A percentile compares a stretch with the other conserved stretches of the same genome.
phyloP scores from a whole-genome alignment of 2,888 invertebrate species.

The Pteria penguin region DNA sequence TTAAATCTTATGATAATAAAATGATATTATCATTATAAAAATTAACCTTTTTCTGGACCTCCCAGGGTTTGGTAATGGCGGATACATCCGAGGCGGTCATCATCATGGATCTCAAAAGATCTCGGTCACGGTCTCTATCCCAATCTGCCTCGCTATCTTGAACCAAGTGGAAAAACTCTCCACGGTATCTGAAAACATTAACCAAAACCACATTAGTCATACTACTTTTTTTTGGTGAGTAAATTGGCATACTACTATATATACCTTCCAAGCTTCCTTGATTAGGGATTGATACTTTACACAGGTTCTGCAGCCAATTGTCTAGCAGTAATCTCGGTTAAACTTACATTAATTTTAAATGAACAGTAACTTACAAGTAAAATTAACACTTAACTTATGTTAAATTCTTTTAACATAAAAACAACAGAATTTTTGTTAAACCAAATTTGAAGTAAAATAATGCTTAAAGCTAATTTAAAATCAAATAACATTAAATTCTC shows the following conservation, averaged over 20 bases:
- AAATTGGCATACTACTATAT: background rate
- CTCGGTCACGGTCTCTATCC: constrained; percentile 88
- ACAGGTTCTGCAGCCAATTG: too few relatives aligned
- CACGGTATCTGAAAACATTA: constrained; percentile 87
- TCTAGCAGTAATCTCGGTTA: too few relatives aligned
- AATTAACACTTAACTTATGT: too few relatives aligned
- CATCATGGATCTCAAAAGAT: constrained; percentile 82
- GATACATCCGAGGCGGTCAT: constrained; percentile 80
- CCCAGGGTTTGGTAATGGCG: constrained; percentile 80
- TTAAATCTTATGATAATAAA: too few relatives aligned
- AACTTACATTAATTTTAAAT: too few relatives aligned
- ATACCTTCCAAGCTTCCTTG: background rate
- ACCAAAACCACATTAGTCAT: background rate
- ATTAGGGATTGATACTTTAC: background rate
- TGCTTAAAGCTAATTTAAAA: too few relatives aligned
- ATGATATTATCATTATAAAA: too few relatives aligned
- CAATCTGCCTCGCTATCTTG: constrained; percentile 84
- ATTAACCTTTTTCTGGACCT: constrained; percentile 75
- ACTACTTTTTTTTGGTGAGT: background rate
- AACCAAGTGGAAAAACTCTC: constrained; percentile 89
- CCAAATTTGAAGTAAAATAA: too few relatives aligned
- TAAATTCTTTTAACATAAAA: too few relatives aligned
- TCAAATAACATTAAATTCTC: too few relatives aligned
- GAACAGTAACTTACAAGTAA: too few relatives aligned
- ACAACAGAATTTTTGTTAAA: too few relatives aligned